phyloP scores from a whole-genome alignment of 2,797 vertebrate genomes.

The Delichon dasypus region DNA sequence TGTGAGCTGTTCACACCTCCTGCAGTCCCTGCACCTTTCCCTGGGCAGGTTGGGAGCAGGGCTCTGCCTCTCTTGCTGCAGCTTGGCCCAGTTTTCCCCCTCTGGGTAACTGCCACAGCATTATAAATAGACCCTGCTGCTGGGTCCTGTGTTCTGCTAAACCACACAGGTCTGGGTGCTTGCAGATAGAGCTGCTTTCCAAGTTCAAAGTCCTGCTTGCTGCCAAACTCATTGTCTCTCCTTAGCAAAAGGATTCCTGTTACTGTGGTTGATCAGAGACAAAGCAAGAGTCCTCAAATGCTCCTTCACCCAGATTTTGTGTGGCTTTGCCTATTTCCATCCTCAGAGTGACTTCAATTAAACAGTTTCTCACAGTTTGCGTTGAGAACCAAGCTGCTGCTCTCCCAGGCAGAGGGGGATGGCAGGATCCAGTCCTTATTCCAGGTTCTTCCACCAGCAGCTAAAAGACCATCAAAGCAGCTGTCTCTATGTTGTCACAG shows the following conservation, averaged over 20 bases:
- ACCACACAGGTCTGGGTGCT: not conserved
- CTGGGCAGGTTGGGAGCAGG: not conserved
- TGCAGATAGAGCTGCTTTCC: not conserved
- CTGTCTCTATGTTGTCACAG: not conserved
- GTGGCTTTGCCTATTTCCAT: not conserved
- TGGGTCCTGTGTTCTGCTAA: not conserved
- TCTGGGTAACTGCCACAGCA: not conserved
- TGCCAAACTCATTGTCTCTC: slow-evolving; percentile 12
- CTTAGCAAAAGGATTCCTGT: not conserved
- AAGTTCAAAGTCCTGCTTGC: slow-evolving; percentile 4
- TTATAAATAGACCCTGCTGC: slow-evolving; percentile 25
- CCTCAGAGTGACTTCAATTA: not conserved
- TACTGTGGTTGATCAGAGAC: not conserved
- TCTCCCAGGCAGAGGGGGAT: not conserved
- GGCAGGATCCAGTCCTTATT: not conserved
- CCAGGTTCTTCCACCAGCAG: not conserved
- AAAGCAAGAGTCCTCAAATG: slow-evolving; percentile 27
- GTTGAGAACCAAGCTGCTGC: not conserved
- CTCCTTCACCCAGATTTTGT: not conserved
- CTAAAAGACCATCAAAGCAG: not conserved
- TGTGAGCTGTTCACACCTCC: not conserved
- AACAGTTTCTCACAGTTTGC: not conserved
- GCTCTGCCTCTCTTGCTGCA: not conserved
- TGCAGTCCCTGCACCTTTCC: not conserved
- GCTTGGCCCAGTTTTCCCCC: slow-evolving; percentile 10